These are phyloP conservation scores for Conistra vaccinii DNA, from an alignment of 2,888 invertebrate species.

Conservation along the genomic window DNA sequence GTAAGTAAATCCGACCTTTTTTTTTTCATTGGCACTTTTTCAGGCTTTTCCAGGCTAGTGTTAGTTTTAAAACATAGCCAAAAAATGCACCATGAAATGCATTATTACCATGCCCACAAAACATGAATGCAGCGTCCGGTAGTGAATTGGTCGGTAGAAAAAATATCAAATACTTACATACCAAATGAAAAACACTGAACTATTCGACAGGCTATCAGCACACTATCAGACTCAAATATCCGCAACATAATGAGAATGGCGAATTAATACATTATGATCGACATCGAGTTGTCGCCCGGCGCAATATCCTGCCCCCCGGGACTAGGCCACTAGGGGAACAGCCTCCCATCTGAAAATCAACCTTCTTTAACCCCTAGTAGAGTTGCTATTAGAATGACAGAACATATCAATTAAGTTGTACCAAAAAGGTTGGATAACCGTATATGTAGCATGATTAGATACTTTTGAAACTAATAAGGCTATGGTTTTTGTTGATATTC, in stretches of 20 bases:
- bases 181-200: constrained; percentile 2
- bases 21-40: too few relatives aligned
- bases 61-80: too few relatives aligned
- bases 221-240: constrained; percentile 69
- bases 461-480: constrained; percentile 63
- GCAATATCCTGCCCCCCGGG: constrained; percentile 73
- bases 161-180: background rate
- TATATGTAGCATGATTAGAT: constrained; percentile 57
- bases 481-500: constrained; percentile 52
- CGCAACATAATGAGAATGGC: constrained; percentile 68
- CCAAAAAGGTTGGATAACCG: constrained; percentile 45
- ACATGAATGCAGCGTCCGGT: too few relatives aligned
- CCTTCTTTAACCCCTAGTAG: background rate
- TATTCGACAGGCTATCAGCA: constrained; percentile 39
- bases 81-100: too few relatives aligned
- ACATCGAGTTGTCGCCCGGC: constrained; percentile 45
- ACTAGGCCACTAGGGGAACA: constrained; percentile 62
- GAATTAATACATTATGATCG: constrained; percentile 65
- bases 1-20: too few relatives aligned
- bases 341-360: constrained; percentile 28
- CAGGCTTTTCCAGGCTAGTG: too few relatives aligned
- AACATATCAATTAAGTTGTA: constrained; percentile 56
- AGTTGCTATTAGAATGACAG: background rate
- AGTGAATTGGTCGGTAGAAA: too few relatives aligned
- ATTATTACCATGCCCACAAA: too few relatives aligned